These are phyloP conservation scores for Pogonocherus hispidulus DNA, from an alignment of 2,888 invertebrate genomes.

Conservation along the genomic window DNA sequence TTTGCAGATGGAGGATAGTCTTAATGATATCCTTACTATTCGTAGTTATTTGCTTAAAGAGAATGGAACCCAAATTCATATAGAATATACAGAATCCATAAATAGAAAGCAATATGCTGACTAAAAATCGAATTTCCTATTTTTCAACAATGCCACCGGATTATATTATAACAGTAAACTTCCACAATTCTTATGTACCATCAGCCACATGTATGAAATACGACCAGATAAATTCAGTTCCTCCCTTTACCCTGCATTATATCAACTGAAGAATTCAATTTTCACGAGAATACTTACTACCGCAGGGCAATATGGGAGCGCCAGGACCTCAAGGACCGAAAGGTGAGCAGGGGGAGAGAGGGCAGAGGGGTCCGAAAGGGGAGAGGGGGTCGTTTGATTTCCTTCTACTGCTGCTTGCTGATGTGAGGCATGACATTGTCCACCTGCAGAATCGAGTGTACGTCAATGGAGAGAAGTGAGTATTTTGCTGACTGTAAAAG, in stretches of 20 bases:
- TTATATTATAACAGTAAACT: no score
- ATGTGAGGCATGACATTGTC: slow-evolving; percentile 75
- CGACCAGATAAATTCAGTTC: slow-evolving; percentile 19
- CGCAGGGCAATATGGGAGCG: slow-evolving; percentile 75
- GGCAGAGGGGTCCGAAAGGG: slow-evolving; percentile 74
- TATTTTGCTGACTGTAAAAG: no score
- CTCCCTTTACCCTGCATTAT: slow-evolving; percentile 15
- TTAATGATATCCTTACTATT: no score
- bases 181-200: no score
- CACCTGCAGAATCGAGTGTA: slow-evolving; percentile 75
- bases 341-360: slow-evolving; percentile 73
- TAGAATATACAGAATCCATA: no score
- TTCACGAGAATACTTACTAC: slow-evolving; percentile 39
- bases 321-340: slow-evolving; percentile 75
- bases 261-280: slow-evolving; percentile 41
- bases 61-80: no score
- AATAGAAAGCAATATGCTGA: no score
- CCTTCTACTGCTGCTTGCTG: slow-evolving; percentile 75
- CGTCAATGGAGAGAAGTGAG: slow-evolving; percentile 72
- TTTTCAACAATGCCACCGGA: background rate
- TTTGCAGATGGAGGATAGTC: no score
- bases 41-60: no score
- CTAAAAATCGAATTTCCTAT: background rate
- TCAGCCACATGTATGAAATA: background rate
- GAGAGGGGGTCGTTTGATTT: slow-evolving; percentile 76